A percentile compares a stretch with the other conserved stretches of the same genome.
These are phyloP conservation scores for Epizoanthus scotinus DNA, from an alignment of 92 coral and sea anemone species.

Conservation along the genomic window DNA sequence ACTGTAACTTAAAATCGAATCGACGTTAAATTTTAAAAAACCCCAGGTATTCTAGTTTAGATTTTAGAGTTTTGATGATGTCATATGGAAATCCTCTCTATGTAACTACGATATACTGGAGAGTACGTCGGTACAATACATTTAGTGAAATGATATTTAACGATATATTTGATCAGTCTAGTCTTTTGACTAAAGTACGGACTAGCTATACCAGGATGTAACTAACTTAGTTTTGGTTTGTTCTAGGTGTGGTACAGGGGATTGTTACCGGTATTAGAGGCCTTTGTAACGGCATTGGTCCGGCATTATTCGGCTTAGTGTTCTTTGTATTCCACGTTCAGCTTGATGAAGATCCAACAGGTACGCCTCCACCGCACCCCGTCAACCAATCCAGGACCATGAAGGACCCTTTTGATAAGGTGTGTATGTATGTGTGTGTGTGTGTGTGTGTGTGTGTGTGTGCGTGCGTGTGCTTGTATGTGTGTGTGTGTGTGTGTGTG, in stretches of 20 bases:
- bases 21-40: too few relatives aligned
- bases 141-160: too few relatives aligned
- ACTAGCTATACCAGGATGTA: not conserved
- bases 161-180: too few relatives aligned
- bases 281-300: slow-evolving; percentile 96
- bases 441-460: too few relatives aligned
- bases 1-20: too few relatives aligned
- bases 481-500: too few relatives aligned
- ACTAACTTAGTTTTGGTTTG: not conserved
- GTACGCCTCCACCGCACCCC: slow-evolving; percentile 31
- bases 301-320: slow-evolving; percentile 92
- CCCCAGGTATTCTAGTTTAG: too few relatives aligned
- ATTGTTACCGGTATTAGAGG: slow-evolving; percentile 97
- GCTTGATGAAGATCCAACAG: slow-evolving; percentile 69
- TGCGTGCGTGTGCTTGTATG: not conserved
- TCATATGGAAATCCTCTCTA: too few relatives aligned
- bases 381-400: slow-evolving; percentile 63
- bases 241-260: slow-evolving; percentile 93
- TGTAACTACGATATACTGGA: not conserved
- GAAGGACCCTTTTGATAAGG: slow-evolving; percentile 77
- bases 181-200: too few relatives aligned
- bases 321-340: slow-evolving; percentile 95
- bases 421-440: not conserved
- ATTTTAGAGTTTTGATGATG: too few relatives aligned
- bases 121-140: too few relatives aligned